These are phyloP conservation scores for Muscina levida DNA, from an alignment of 2,888 invertebrate species.

Conservation along the genomic window DNA sequence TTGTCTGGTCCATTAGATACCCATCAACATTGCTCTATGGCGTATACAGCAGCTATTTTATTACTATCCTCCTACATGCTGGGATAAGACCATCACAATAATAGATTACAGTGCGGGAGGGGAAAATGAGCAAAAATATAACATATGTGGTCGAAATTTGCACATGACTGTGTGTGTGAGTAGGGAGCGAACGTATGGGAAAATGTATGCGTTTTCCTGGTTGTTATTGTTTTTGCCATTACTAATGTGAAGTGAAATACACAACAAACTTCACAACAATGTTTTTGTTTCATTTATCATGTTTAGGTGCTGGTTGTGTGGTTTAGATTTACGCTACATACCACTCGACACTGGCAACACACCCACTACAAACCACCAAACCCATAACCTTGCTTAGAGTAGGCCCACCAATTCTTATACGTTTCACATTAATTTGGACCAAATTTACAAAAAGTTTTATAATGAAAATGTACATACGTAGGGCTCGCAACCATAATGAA, in stretches of 20 bases:
- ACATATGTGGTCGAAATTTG: slow-evolving; percentile 24
- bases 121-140: neutral
- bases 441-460: slow-evolving; percentile 17
- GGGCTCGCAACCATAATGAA: slow-evolving; percentile 15
- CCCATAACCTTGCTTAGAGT: neutral
- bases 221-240: neutral
- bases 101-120: neutral
- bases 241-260: slow-evolving; percentile 7
- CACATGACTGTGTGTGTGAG: neutral
- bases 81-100: slow-evolving; percentile 21
- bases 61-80: neutral
- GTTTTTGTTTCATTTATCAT: slow-evolving; percentile 60
- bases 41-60: slow-evolving; percentile 14
- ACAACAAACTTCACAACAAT: slow-evolving; percentile 53
- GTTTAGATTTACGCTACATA: slow-evolving; percentile 14
- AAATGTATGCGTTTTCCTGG: neutral
- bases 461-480: slow-evolving; percentile 21
- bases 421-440: slow-evolving; percentile 17
- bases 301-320: slow-evolving; percentile 46
- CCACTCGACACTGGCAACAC: slow-evolving; percentile 8
- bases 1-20: too few relatives aligned
- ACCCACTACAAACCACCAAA: neutral
- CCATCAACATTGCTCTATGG: too few relatives aligned
- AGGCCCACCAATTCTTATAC: slow-evolving; percentile 18
- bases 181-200: neutral